Evolutionary conservation across 2,113 vertebrate genomes (phyloP), one percentile per base, ranked within the genome.

Genomic region (Notarius lentiginosus): DNA sequence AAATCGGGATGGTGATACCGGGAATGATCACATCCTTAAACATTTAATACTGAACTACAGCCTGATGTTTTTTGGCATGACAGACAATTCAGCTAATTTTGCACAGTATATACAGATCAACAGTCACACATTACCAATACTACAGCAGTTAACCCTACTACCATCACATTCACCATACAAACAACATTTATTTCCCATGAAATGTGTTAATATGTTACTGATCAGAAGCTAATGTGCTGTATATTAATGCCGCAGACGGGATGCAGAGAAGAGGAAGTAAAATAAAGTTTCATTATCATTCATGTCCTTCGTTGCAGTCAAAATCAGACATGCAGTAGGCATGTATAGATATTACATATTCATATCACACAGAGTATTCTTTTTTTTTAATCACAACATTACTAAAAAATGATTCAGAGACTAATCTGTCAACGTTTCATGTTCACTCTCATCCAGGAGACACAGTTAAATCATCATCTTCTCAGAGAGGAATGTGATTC

Each of bases 221-320:
- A 83, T 47, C 41, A 27, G 81, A 83, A 81, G 63, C 84, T 82
- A 20, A 58, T 75, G 30, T 14, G 9, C 56, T 41, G 55, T 34
- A 53, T 85, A 85, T 87, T 90, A 91, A 90, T 92, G 94, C 91
- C 92, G 90, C 90, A 85, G 72, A 90, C 56, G 49, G 89, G 27
- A 89, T 84, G 86, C 86, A 49, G 86, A 92, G 92, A 91, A 91
- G 68, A 76, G 22, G 0, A 17, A 17, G n/a, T 79, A 17, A 79
- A 77, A 77, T 55, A 77, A 56, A 9, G n/a, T 17, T 76, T 15
- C 12, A 76, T 24, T 22, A n/a, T 76, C 22, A 10, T 58, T 55
- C 27, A 17, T 60, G 58, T 70, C 91, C 85, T 56, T 79, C 89
- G 86, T 79, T 79, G 73, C 86, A 20, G 90, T 77, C 53, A 4